These are phyloP conservation scores for Pitta sordida DNA, from an alignment of 2,113 vertebrate genomes.

Conservation along the genomic window DNA sequence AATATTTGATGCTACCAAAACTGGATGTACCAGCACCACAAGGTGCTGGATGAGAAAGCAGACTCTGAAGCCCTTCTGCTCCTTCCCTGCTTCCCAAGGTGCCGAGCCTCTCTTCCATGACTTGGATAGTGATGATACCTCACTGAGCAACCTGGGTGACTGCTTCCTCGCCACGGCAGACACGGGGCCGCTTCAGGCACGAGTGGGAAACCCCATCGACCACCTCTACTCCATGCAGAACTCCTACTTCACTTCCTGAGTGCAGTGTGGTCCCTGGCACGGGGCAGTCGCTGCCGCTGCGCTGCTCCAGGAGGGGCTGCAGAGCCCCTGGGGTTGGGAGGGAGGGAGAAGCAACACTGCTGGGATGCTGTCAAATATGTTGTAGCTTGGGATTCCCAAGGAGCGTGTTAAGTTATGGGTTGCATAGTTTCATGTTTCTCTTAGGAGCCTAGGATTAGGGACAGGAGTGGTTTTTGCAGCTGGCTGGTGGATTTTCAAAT, in stretches of 20 bases:
- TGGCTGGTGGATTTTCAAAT: slow-evolving; percentile 42
- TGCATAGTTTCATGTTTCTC: slow-evolving; percentile 72
- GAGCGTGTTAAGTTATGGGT: slow-evolving; percentile 63
- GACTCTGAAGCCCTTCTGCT: neutral
- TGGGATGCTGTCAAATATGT: slow-evolving; percentile 43
- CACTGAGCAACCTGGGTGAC: slow-evolving; percentile 83
- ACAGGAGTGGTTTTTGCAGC: slow-evolving; percentile 38
- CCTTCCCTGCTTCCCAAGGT: slow-evolving; percentile 71
- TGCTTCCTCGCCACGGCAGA: slow-evolving; percentile 83
- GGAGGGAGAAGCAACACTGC: neutral
- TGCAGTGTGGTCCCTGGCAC: neutral
- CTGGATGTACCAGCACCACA: neutral
- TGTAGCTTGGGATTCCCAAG: slow-evolving; percentile 72
- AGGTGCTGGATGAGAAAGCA: neutral
- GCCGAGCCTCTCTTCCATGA: slow-evolving; percentile 84
- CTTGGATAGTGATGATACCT: slow-evolving; percentile 82
- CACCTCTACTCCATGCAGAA: slow-evolving; percentile 98
- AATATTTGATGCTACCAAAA: neutral
- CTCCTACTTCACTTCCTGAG: slow-evolving; percentile 96
- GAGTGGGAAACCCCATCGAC: slow-evolving; percentile 92
- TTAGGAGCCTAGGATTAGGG: slow-evolving; percentile 74
- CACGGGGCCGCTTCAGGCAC: slow-evolving; percentile 75
- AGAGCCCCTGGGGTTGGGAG: neutral
- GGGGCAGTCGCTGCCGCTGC: accelerated
- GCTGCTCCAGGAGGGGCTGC: neutral